These are phyloP conservation scores for Sus cebifrons DNA, from an alignment of 2,797 vertebrate genomes.

Conservation along the genomic window DNA sequence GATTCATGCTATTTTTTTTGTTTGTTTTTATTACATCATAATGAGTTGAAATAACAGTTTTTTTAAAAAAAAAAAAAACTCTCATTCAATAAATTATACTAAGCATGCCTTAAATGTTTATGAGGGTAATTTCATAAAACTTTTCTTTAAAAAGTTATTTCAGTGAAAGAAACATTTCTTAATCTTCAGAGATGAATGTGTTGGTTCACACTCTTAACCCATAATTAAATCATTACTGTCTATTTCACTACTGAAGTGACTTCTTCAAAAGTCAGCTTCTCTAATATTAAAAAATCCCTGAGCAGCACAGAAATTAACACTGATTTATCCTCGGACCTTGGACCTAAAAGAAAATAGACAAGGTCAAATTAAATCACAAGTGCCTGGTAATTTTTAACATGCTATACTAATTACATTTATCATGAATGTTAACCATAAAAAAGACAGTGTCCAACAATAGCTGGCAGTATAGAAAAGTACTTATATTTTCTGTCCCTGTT, in stretches of 20 bases:
- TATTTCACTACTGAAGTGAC: conserved; percentile 50
- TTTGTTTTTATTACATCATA: neutral
- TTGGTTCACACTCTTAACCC: neutral
- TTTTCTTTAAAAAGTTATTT: conserved; percentile 52
- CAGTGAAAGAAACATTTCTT: conserved; percentile 15
- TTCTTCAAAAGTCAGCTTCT: conserved; percentile 6
- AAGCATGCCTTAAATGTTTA: conserved; percentile 30
- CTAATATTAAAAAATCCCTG: neutral
- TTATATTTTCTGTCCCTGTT: neutral
- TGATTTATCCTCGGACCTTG: neutral
- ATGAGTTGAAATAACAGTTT: neutral
- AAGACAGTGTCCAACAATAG: neutral
- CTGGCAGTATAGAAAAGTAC: neutral
- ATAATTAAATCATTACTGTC: neutral
- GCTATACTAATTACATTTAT: neutral
- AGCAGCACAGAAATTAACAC: neutral
- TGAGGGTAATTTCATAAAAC: neutral
- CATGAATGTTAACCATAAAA: conserved; percentile 31
- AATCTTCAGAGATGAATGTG: conserved; percentile 46
- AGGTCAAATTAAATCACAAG: conserved; percentile 57
- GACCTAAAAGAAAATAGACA: conserved; percentile 32
- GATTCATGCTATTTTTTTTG: neutral
- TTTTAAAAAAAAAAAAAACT: neutral
- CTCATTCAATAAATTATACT: neutral
- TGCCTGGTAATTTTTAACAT: neutral